Conservation (phyloP, 2,113 vertebrate genomes). For the Phrynocephalus versicolor region DNA sequence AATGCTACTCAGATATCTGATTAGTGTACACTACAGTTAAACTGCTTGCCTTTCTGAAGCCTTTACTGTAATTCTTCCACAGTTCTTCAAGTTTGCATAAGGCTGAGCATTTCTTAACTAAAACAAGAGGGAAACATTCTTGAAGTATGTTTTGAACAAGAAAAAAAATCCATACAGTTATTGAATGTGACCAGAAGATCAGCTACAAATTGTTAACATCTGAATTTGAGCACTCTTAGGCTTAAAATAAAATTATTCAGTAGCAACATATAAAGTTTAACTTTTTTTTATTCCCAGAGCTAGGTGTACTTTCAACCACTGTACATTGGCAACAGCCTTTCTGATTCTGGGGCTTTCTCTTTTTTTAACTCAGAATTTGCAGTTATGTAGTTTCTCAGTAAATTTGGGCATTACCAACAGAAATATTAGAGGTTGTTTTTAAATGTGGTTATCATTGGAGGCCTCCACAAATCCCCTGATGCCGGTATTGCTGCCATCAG, state of each 20-base stretch:
- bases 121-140: background rate
- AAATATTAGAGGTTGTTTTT: background rate
- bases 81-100: background rate
- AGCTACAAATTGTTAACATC: slow-evolving; percentile 27
- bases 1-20: slow-evolving; percentile 12
- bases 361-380: background rate
- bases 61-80: background rate
- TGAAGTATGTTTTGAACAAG: background rate
- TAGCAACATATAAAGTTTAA: slow-evolving; percentile 20
- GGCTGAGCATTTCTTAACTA: background rate
- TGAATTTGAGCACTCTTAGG: background rate
- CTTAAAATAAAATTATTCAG: slow-evolving; percentile 11
- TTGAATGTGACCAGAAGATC: slow-evolving; percentile 13
- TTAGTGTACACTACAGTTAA: slow-evolving; percentile 1
- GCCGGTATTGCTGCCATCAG: too few species aligned
- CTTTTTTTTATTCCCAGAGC: slow-evolving; percentile 2
- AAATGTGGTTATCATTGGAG: background rate
- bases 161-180: background rate
- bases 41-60: slow-evolving; percentile 14
- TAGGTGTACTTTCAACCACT: background rate
- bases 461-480: background rate
- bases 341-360: background rate
- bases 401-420: background rate
- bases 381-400: background rate
- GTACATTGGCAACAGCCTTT: background rate